These are phyloP conservation scores for Carassius carassius DNA, from an alignment of 2,113 vertebrate genomes.

Conservation along the genomic window DNA sequence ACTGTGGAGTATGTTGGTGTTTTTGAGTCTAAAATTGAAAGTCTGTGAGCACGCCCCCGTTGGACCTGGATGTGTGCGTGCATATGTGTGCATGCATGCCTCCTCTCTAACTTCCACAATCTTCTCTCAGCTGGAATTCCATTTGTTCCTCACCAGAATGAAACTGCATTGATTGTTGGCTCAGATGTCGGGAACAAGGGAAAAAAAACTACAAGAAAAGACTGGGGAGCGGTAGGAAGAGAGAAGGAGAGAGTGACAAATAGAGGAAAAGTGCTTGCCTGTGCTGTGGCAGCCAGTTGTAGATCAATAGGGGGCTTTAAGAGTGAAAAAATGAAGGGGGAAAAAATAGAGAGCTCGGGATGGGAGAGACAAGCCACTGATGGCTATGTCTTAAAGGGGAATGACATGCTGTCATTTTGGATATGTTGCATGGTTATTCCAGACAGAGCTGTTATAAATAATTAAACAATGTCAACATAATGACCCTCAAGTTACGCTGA, in stretches of 20 bases:
- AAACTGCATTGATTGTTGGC: conserved; percentile 78
- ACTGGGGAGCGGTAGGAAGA: conserved; percentile 43
- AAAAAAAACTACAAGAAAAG: conserved; percentile 21
- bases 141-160: conserved; percentile 70
- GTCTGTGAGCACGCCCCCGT: conserved; percentile 13
- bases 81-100: conserved; percentile 29
- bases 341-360: conserved; percentile 51
- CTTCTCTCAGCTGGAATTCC: conserved; percentile 71
- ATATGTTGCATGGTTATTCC: background rate
- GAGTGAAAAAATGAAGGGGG: conserved; percentile 59
- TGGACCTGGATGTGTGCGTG: conserved; percentile 24
- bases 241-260: conserved; percentile 53
- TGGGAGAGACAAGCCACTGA: conserved; percentile 48
- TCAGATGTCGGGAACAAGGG: conserved; percentile 63
- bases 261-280: conserved; percentile 42
- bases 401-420: conserved; percentile 28
- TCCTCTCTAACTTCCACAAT: conserved; percentile 13
- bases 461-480: conserved; percentile 45
- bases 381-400: conserved; percentile 59
- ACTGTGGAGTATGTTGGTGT: conserved; percentile 19
- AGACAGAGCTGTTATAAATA: conserved; percentile 25
- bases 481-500: conserved; percentile 11
- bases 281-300: conserved; percentile 51
- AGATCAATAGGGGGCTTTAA: conserved; percentile 64
- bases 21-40: conserved; percentile 15